Evolutionary conservation across 2,888 invertebrate species (phyloP), one percentile per base, ranked within the genome.

Genomic region (Ormia ochracea): DNA sequence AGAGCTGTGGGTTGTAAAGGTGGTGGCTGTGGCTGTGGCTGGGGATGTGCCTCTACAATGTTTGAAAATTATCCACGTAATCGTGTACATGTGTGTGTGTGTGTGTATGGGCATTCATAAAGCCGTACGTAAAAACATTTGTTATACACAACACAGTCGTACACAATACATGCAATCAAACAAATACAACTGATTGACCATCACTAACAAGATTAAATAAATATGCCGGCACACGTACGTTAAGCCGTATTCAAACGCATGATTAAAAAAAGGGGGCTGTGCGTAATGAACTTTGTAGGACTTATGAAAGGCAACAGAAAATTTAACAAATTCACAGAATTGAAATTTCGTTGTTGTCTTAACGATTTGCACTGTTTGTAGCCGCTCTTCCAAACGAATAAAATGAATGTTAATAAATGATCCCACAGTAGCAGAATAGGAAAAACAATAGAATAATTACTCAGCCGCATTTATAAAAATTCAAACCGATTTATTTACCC

Each of bases 171-270:
- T n/a, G 17, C 23, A 70, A 38, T 65, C 81, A 69, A 43, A 66
- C 61, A 76, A 63, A 63, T 63, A 59, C 59, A 73, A 68, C 61
- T 80, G 80, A 80, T 80, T 80, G 80, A 80, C 80, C 80, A 76
- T 80, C 50, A 38, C 80, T 76, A 80, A 80, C 80, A 68, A 73
- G 80, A 76, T 80, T 80, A 80, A 80, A 80, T 76, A 68, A 80
- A 80, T 80, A 80, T 72, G 56, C 72, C 68, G 38, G 68, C 45
- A 52, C 48, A 65, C 48, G 73, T 73, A 65, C 61, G 26, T 54
- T 73, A 54, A 65, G 63, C 65, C 65, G 43, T 38, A 45, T 73
- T 54, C 73, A 48, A 74, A 50, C 31, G 65, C 38, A 19, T 65
- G 73, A 73, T 65, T 74, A 74, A 65, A 19, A 38, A 19, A 61